Evolutionary conservation across 1,140 invertebrate species (phyloP), one percentile per base, ranked within the genome.

Genomic region (Tachypleus tridentatus): DNA sequence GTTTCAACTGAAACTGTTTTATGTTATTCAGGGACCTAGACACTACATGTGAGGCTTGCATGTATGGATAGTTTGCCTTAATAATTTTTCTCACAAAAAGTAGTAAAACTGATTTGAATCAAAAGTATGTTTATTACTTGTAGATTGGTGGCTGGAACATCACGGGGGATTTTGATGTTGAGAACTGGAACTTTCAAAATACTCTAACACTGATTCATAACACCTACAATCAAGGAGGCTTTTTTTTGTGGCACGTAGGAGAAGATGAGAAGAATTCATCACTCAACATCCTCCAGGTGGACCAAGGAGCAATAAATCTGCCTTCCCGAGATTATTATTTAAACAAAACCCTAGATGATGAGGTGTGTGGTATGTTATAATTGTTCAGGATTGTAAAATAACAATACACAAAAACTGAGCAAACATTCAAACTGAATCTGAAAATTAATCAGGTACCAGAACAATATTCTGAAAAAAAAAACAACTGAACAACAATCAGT

Each of bases 201-300:
- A 82, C 85, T 3, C 77, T 96, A 60, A 86, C 93, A 71, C 80
- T 84, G 50, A 76, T 94, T 49, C 91, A 96, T 74, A 93, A 93
- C 76, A 81, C 83, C 53, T 93, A 90, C 74, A 91, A 90, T 73
- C 86, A 93, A 73, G 88, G 87, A 3, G 92, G 91, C 47, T 77
- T 97, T 3, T 97, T 98, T 75, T 84, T 85, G 52, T 93, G 93
- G 86, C 87, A 84, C 11, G 91, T 97, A 0, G 89, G 87, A 4
- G 93, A 95, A 76, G 93, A 98, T 74, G 93, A 97, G 73, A 84
- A 86, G 70, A 95, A 97, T 76, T 96, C 93, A 0, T 86, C 85
- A 1, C 83, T 82, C 63, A 86, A 97, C 74, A 86, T 96, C 62
- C 86, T 97, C 3, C 82, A 97, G 85, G 82, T 97, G 59, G 93